phyloP scores from a whole-genome alignment of 2,888 invertebrate species.

The Torymus tubicola region DNA sequence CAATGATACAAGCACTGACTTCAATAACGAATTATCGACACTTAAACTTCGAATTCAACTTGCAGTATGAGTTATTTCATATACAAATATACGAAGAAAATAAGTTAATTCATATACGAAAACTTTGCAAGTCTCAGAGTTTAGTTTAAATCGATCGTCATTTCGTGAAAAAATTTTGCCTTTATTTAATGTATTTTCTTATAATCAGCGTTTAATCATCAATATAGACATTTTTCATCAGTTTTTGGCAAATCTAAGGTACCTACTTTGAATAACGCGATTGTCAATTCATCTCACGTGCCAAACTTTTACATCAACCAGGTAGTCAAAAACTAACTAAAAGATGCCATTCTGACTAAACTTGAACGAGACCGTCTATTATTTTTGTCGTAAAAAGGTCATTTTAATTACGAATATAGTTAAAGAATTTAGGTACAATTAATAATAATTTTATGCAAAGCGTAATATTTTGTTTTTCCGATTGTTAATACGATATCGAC shows the following conservation, averaged over 20 bases:
- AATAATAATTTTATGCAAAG: background rate
- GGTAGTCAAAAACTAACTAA: constrained; percentile 50
- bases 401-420: background rate
- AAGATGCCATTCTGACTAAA: constrained; percentile 63
- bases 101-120: constrained; percentile 15
- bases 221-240: background rate
- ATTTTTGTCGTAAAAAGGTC: background rate
- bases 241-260: constrained; percentile 5
- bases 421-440: constrained; percentile 30
- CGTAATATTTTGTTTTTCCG: constrained; percentile 23
- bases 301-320: constrained; percentile 62
- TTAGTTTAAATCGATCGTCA: background rate
- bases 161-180: background rate
- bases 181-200: constrained; percentile 9
- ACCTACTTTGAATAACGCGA: background rate
- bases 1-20: constrained; percentile 22
- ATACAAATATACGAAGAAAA: too few species aligned
- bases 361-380: background rate
- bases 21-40: constrained; percentile 26
- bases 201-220: background rate
- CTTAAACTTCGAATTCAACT: constrained; percentile 27
- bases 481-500: constrained; percentile 50
- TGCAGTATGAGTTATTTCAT: background rate
- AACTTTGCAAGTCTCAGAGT: constrained; percentile 9
- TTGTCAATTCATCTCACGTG: constrained; percentile 62